Evolutionary conservation across 2,888 invertebrate species (phyloP), one percentile per base, ranked within the genome.

Genomic region (Charanyca ferruginea): DNA sequence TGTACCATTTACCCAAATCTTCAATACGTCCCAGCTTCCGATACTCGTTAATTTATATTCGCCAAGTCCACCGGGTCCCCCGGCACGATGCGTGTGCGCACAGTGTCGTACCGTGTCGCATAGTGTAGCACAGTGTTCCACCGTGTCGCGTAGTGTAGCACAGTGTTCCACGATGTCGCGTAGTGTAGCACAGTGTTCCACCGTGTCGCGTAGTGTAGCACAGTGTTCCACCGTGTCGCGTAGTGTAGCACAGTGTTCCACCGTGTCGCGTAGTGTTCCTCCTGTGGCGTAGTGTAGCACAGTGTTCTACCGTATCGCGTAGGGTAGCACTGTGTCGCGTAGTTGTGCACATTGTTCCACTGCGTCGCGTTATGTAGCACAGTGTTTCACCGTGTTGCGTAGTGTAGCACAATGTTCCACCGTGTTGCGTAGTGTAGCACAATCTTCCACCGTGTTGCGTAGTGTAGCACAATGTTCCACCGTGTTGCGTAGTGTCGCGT

Each of bases 1-100:
- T 75, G 72, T 78, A 80, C 64, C 66, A 70, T 73, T 80, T 80
- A 80, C 79, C 80, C 80, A 78, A 80, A 65, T 80, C 65, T 81
- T 76, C 76, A 80, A 73, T 77, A 62, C 28, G 57, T 64, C 49
- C 47, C 67, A 76, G 77, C 72, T 63, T 54, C 53, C 38, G 32
- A 41, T 48, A 77, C 72, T 77, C 54, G 52, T 62, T 45, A 75
- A 75, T 75, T 76, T 76, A 73, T 61, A 54, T 44, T 61, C 58
- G 57, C 73, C 58, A 72, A 63, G 52, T 63, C 55, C 62, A 20
- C 54, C 51, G 45, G 66, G 52, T 66, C 25, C 66, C 48, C 25
- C 55, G 41, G 41, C 11, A 38, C 64, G 62, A 38, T 42, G 44
- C n/a, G 35, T 18, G 58, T 58, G 42, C 42, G 22, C 35, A 20